Base-by-base conservation (phyloP, 2,888 invertebrate species). In the Leptinotarsa peninsularis region DNA sequence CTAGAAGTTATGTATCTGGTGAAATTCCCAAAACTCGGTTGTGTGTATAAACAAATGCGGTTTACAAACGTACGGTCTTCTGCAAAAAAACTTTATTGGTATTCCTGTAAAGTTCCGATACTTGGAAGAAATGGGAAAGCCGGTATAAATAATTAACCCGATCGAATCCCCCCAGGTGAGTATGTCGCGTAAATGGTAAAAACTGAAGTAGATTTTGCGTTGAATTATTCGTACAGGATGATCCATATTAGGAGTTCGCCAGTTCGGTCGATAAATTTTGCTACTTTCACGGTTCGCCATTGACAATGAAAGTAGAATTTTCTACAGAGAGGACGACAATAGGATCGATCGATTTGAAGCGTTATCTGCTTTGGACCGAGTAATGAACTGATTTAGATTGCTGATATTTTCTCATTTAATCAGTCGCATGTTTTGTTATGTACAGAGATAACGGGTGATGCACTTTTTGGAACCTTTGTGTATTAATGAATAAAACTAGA, bases 91-190 rank as follows among this genome's bases (percentile, higher is more conserved):
- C 5, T 27, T 4, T 27, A 60, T 54, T 54, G 18, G 54, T 54
- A 54, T 54, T 54, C 18, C 54, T 54, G 54, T 18, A 54, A 54
- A 54, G 54, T 54, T 54, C 18, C 23, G 27, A 60, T 60, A 27
- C 60, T 60, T 13, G 60, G 27, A 60, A 60, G 27, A 60, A 60
- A 60, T 60, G 60, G 60, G 60, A 60, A 60, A 60, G 60, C 60
- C 60, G 60, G 23, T 4, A 60, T 60, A 60, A 60, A 27, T 60
- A 23, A 60, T 43, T 2, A 21, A 14, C 60, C 3, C 21, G 60
- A 27, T 60, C 4, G 27, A 60, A 23, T 27, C 60, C 60, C 60
- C 21, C 14, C 23, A 23, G 60, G 60, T 60, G 23, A 21, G 10
- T 15, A 23, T 23, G 21, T 13, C 60, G 23, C 60, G 27, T 60